Base-by-base conservation (phyloP, 1,140 invertebrate genomes). In the Nymphalis io region DNA sequence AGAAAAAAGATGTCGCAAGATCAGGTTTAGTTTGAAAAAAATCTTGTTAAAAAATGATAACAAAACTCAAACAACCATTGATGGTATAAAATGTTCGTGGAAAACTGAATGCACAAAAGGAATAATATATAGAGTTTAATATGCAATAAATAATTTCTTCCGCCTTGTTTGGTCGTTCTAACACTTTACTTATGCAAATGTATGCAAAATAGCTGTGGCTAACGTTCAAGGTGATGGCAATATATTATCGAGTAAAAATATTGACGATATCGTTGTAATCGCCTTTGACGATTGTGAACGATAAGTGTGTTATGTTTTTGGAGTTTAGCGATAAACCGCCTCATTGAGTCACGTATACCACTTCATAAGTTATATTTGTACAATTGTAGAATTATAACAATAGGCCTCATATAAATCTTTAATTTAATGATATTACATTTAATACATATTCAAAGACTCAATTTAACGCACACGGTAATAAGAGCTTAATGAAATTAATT, bases 341-440 rank as follows among this genome's bases (percentile, higher is more conserved):
- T 83, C 72, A 78, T 88, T 83, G 80, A 88, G 89, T 91, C 89
- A 91, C 89, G 89, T 91, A 90, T 75, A 71, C 87, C 82, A 82
- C 84, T 86, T 76, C 76, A 69, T 60, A 76, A 75, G 58, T 66
- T 44, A 64, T 64, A 70, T 60, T 67, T 73, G 70, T 62, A 60
- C 61, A 62, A 16, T 69, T 68, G 58, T 44, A 46, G 44, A 20
- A 60, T 53, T 18, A 13, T 68, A 62, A 55, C 23, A 66, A 61
- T 62, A 57, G 6, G 12, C 18, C 15, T 55, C 13, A 27, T 27
- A 27, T 3, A 27, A 15, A 55, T 15, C 6, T 15, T 3, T 27
- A 15, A 15, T 55, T 18, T 55, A 2, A 12, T 20, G 6, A 20
- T 20, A 20, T 20, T 18, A 18, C 18, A 20, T 51, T 51, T 2